A percentile compares a stretch with the other conserved stretches of the same genome.
phyloP scores from a whole-genome alignment of 2,113 vertebrate genomes.

The Ramphastos sulfuratus region DNA sequence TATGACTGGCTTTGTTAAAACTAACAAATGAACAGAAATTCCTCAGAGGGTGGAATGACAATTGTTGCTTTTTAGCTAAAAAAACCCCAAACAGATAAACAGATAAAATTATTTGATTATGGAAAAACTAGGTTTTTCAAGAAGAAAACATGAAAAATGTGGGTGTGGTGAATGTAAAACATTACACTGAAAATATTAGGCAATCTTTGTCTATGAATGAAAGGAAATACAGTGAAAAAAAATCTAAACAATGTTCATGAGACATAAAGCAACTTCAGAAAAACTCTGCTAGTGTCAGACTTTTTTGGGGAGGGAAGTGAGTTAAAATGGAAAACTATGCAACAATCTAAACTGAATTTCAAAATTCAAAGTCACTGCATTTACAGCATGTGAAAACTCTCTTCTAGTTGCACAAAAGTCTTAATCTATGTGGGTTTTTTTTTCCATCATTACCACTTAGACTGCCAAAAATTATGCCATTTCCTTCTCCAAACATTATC shows the following conservation, averaged over 20 bases:
- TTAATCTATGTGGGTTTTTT: background rate
- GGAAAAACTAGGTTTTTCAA: background rate
- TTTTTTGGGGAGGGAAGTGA: background rate
- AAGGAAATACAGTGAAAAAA: background rate
- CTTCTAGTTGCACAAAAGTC: background rate
- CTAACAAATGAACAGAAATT: background rate
- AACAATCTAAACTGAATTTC: background rate
- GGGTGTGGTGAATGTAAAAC: background rate
- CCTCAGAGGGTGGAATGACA: background rate
- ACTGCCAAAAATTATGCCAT: constrained; percentile 45
- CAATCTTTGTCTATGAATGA: background rate
- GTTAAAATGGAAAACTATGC: background rate
- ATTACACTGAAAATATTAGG: background rate
- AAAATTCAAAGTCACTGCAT: background rate
- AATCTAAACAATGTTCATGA: background rate
- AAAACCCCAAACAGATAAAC: background rate
- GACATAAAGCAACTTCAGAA: background rate
- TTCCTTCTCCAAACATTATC: constrained; percentile 55
- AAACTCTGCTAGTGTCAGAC: background rate
- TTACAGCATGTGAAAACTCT: background rate
- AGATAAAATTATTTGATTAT: background rate
- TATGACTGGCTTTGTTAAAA: background rate
- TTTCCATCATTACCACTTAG: background rate
- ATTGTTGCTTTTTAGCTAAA: background rate
- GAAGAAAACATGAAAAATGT: background rate